These are phyloP conservation scores for Mesocentrotus franciscanus DNA, from an alignment of 53 echinoderm and acorn worm genomes.

Conservation along the genomic window DNA sequence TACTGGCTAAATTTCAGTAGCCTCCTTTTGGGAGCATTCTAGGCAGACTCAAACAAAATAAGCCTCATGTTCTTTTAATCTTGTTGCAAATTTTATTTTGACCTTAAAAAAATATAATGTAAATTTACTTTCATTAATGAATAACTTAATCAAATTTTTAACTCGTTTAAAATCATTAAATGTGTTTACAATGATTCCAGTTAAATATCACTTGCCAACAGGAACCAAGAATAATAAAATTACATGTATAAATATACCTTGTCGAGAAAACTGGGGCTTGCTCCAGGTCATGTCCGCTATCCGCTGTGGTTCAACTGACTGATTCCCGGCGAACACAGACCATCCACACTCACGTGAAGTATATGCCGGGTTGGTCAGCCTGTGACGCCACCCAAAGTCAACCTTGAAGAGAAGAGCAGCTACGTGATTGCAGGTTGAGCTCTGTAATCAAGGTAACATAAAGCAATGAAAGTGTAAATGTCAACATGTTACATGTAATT, in stretches of 20 bases:
- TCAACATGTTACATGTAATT: neutral
- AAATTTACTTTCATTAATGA: neutral
- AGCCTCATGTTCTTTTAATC: too few species aligned
- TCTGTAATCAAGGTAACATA: constrained; percentile 24
- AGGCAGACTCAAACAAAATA: too few species aligned
- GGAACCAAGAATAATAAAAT: neutral
- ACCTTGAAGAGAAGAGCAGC: constrained; percentile 65
- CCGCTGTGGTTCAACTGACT: neutral
- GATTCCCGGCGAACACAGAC: constrained; percentile 52
- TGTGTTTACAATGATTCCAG: neutral
- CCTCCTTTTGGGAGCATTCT: too few species aligned
- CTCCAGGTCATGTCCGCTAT: constrained; percentile 47
- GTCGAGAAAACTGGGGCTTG: constrained; percentile 12
- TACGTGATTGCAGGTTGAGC: constrained; percentile 65
- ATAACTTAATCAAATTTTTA: neutral
- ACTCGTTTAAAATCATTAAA: too few species aligned
- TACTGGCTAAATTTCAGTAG: neutral
- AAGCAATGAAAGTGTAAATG: neutral
- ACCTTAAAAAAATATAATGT: too few species aligned
- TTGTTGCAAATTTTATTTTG: too few species aligned
- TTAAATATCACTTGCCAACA: too few species aligned
- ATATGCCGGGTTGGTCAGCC: constrained; percentile 66
- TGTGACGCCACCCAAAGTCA: constrained; percentile 57
- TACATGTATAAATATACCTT: constrained; percentile 13
- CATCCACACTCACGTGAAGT: constrained; percentile 43